Conservation (phyloP, 1,140 invertebrate genomes). For the Saccostrea cuccullata region DNA sequence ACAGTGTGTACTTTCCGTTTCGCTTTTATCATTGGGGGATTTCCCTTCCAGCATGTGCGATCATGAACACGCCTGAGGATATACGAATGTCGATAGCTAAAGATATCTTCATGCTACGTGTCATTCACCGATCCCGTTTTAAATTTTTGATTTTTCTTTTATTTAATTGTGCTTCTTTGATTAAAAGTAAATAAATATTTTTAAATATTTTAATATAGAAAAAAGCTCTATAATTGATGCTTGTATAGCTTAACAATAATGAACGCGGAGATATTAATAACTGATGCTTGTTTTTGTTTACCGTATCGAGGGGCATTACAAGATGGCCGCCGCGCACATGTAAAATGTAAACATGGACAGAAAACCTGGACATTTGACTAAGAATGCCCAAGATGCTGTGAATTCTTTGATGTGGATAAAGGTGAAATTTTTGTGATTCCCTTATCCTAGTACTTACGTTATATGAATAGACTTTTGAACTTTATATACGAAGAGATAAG, state of each 20-base stretch:
- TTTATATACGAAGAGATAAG: too few species aligned
- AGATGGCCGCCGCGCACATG: slow-evolving; percentile 40
- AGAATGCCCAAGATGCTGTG: slow-evolving; percentile 68
- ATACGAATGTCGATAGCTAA: background rate
- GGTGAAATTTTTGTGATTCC: slow-evolving; percentile 47
- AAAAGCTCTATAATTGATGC: background rate
- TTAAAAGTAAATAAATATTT: background rate
- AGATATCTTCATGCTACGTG: slow-evolving; percentile 7
- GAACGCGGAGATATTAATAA: background rate
- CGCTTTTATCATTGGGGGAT: background rate
- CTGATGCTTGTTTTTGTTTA: slow-evolving; percentile 40
- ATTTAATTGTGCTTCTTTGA: background rate
- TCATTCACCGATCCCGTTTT: background rate
- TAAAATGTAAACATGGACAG: slow-evolving; percentile 67
- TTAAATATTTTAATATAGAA: background rate
- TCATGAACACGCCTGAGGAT: background rate
- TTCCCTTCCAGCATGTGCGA: background rate
- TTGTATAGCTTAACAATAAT: too few species aligned
- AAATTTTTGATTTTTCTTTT: too few species aligned
- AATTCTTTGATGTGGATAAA: slow-evolving; percentile 70
- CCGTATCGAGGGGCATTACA: slow-evolving; percentile 42
- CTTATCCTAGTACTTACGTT: too few species aligned
- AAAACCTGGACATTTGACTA: slow-evolving; percentile 69
- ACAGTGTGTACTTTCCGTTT: background rate
- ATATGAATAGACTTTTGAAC: too few species aligned